Base-by-base conservation (phyloP, 1,140 invertebrate species). In the Mizuhopecten yessoensis region DNA sequence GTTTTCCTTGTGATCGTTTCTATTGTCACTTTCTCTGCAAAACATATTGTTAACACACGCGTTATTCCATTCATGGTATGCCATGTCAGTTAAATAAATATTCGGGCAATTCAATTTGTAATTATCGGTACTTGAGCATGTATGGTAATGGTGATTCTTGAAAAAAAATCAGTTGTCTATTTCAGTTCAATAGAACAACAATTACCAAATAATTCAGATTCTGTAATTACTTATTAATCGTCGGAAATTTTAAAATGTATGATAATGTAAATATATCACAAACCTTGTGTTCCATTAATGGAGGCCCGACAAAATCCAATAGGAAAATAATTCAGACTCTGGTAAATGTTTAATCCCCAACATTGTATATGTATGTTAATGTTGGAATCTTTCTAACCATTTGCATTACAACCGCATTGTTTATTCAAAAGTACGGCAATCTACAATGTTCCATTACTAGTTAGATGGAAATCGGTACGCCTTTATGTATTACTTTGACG, bases 401-500 rank as follows among this genome's bases (percentile, higher is more conserved):
- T 75, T 29, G 57, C 57, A 75, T 75, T 29, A 75, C 57, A 75
- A 75, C n/a, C 23, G 23, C 57, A 75, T 75, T 17, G 23, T 75
- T 9, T 29, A 7, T 75, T 75, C 57, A 9, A 29, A 75, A 29
- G 57, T 29, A 75, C 1, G 57, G 29, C 57, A 75, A 75, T 75
- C n/a, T n/a, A 7, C 57, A 75, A 17, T 75, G 57, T 75, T 29
- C n/a, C 23, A 75, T 29, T 29, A 75, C 7, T 75, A 29, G 23
- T 0, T 75, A n/a, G 57, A 75, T 75, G 57, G 57, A 75, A 75
- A 75, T 75, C 57, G 57, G 57, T 29, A 75, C 29, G 23, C 5
- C 17, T 75, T 75, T 75, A 75, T 75, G 57, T 75, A 75, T 75
- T 23, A 75, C 57, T 75, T 75, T 29, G 57, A 75, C 57, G 57